Conservation (phyloP, 2,797 vertebrate genomes). For the Rhinogobio ventralis region DNA sequence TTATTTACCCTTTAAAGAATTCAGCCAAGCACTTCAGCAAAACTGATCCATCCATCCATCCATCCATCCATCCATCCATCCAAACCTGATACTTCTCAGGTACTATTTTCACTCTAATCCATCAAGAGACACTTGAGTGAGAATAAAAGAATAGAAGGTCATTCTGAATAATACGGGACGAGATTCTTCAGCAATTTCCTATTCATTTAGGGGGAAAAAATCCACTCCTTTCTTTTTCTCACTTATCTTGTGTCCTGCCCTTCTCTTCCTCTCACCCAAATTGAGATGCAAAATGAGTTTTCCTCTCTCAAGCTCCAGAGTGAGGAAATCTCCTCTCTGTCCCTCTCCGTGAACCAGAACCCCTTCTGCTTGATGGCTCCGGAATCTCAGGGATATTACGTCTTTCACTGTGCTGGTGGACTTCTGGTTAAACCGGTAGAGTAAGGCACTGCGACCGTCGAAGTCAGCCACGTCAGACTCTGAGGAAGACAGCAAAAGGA, state of each 20-base stretch:
- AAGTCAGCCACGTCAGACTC: slow-evolving; percentile 93
- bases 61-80: slow-evolving; percentile 10
- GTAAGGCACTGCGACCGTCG: slow-evolving; percentile 89
- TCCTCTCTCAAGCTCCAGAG: slow-evolving; percentile 88
- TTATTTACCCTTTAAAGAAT: background rate
- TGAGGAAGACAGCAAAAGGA: slow-evolving; percentile 56
- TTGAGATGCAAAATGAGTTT: slow-evolving; percentile 87
- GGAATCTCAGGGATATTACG: slow-evolving; percentile 91
- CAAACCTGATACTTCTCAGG: background rate
- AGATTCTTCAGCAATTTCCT: background rate
- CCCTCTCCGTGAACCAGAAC: slow-evolving; percentile 93
- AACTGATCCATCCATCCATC: background rate
- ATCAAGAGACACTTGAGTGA: background rate
- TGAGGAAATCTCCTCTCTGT: slow-evolving; percentile 90
- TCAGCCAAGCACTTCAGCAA: background rate
- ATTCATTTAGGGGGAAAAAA: background rate
- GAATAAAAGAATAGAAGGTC: slow-evolving; percentile 10
- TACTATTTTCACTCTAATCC: background rate
- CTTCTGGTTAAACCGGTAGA: slow-evolving; percentile 91
- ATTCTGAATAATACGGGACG: background rate
- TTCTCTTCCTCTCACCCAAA: slow-evolving; percentile 77
- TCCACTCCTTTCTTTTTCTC: slow-evolving; percentile 5
- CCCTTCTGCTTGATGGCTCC: slow-evolving; percentile 90
- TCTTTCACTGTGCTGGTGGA: slow-evolving; percentile 87
- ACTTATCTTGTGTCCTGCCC: slow-evolving; percentile 26